Evolutionary conservation across 2,113 vertebrate species (phyloP), one percentile per base, ranked within the genome.

Genomic region (Barbus barbus): DNA sequence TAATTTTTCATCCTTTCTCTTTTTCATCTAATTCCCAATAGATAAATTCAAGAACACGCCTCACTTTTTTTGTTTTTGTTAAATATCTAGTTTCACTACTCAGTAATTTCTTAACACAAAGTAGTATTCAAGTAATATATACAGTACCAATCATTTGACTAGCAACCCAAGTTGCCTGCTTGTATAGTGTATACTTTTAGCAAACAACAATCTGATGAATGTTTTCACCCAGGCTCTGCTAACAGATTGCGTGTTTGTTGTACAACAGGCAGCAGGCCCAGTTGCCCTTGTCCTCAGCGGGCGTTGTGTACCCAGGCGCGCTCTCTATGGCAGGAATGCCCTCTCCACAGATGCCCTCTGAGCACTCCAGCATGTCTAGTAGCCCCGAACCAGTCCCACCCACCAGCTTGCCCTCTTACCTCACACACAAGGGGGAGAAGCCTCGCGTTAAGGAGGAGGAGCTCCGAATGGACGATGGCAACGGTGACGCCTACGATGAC

Each of bases 291-390:
- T 95, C 97, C 56, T 96, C 96, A 0, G 94, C 95, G 0, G 97
- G 97, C 1, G 96, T 98, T 0, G 98, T 99, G 82, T 99, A 99
- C 93, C 96, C 98, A 0, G 95, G 97, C 72, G 94, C 97, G 90
- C 97, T 99, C 0, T 94, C 97, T 88, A 97, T 99, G 97, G 97
- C 97, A 0, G 97, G 97, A 9, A 95, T 98, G 96, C 96, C 97
- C 3, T 99, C 97, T 3, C 98, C 98, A n/a, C 98, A 98, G 90
- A 95, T 99, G 93, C 97, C 98, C 89, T 99, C 98, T 0, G 98
- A 99, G 96, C 98, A 98, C 92, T 99, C 97, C 0, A 98, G 97
- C 33, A 97, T 99, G 93, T 99, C 98, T 73, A 99, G 97, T 95
- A 99, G 98, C 93, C 98, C 98, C 0, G 98, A 99, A 91, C 98